Evolutionary conservation across 1,140 invertebrate species (phyloP).

Genomic region (Solenopsis invicta): DNA sequence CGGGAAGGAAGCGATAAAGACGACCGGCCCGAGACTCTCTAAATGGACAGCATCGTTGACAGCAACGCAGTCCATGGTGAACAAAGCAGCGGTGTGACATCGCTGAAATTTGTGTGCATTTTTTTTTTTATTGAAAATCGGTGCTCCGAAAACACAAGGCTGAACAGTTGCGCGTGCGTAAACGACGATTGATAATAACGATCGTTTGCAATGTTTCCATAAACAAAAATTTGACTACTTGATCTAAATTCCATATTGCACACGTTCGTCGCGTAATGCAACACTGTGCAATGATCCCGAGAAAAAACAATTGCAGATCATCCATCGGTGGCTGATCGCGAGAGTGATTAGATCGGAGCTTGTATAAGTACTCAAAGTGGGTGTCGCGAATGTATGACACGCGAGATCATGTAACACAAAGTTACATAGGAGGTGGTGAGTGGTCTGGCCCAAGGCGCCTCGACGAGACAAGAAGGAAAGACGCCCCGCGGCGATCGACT

Average conservation of each 20-base stretch:
- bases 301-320: not conserved
- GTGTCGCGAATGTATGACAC: slow-evolving; percentile 55
- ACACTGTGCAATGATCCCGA: not conserved
- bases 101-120: not conserved
- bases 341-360: slow-evolving; percentile 50
- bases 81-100: not conserved
- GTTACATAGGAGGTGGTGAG: slow-evolving; percentile 66
- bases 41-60: slow-evolving; percentile 44
- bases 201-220: not conserved
- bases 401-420: slow-evolving; percentile 60
- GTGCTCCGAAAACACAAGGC: not conserved
- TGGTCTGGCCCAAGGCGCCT: slow-evolving; percentile 66
- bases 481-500: slow-evolving; percentile 59
- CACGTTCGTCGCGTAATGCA: not conserved
- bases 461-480: slow-evolving; percentile 50
- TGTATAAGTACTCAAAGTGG: slow-evolving; percentile 1
- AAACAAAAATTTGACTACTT: not conserved
- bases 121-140: slow-evolving; percentile 25
- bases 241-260: not conserved
- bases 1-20: not conserved
- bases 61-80: slow-evolving; percentile 20
- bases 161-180: not conserved
- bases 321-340: not conserved
- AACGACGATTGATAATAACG: not conserved
- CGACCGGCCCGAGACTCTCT: not conserved